phyloP scores from a whole-genome alignment of 2,888 invertebrate genomes.

The Gonocerus acuteangulatus region DNA sequence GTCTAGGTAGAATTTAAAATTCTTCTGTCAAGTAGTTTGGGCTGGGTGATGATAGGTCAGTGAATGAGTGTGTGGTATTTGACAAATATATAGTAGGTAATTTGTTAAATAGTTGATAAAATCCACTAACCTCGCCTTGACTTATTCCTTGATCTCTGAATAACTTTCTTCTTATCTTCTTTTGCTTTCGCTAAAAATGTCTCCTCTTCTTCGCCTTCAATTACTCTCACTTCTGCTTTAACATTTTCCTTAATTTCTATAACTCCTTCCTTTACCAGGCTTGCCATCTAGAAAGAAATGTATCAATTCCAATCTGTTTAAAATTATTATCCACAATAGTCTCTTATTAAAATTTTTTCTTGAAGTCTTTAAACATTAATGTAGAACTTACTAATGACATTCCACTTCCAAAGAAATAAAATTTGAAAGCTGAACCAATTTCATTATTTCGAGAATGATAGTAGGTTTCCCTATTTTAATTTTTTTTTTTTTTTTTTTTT shows the following conservation, averaged over 20 bases:
- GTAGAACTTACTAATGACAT: background rate
- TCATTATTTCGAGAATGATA: too few relatives aligned
- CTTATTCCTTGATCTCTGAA: conserved; percentile 13
- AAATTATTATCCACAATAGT: background rate
- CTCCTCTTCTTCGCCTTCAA: conserved; percentile 67
- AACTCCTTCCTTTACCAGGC: conserved; percentile 40
- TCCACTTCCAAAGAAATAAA: background rate
- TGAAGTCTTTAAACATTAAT: background rate
- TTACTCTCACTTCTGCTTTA: conserved; percentile 47
- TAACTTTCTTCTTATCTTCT: conserved; percentile 41
- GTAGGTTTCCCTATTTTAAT: too few relatives aligned
- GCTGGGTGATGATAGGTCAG: too few relatives aligned
- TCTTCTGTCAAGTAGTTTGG: too few relatives aligned
- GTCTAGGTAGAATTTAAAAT: too few relatives aligned
- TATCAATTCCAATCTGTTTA: background rate
- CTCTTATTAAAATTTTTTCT: background rate
- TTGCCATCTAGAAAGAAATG: conserved; percentile 35
- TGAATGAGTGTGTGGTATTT: too few relatives aligned
- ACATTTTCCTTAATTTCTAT: conserved; percentile 43
- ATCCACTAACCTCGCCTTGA: conserved; percentile 6
- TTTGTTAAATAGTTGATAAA: too few relatives aligned
- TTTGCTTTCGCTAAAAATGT: conserved; percentile 56
- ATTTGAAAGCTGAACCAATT: too few relatives aligned
- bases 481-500: too few relatives aligned
- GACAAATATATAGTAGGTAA: too few relatives aligned